A percentile compares a stretch with the other conserved stretches of the same genome.
These are phyloP conservation scores for Drosophila falleni DNA, from an alignment of 2,888 invertebrate genomes.

Conservation along the genomic window DNA sequence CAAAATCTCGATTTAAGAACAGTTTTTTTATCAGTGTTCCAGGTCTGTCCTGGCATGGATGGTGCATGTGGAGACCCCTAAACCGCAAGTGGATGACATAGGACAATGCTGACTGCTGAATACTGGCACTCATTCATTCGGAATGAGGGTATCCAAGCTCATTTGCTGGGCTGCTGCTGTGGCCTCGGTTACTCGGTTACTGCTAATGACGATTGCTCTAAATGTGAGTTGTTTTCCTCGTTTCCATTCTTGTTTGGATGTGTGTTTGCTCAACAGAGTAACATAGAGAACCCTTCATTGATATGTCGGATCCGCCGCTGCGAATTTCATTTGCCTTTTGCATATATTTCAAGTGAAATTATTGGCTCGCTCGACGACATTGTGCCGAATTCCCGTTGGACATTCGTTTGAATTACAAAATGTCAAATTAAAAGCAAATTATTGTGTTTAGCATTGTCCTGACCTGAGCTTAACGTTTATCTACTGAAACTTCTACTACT, in stretches of 20 bases:
- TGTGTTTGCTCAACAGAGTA: background rate
- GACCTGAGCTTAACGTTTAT: slow-evolving; percentile 22
- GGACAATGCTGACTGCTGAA: slow-evolving; percentile 42
- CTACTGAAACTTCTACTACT: slow-evolving; percentile 19
- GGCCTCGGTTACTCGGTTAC: slow-evolving; percentile 68
- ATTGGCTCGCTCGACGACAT: slow-evolving; percentile 42
- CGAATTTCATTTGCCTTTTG: slow-evolving; percentile 65
- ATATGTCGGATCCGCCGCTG: slow-evolving; percentile 58
- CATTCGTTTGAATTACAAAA: slow-evolving; percentile 61
- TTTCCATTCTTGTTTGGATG: slow-evolving; percentile 8
- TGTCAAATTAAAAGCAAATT: slow-evolving; percentile 75
- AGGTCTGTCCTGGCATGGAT: background rate
- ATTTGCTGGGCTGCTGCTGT: slow-evolving; percentile 36
- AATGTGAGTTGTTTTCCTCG: slow-evolving; percentile 45
- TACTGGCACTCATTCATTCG: slow-evolving; percentile 50
- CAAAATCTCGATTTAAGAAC: too few relatives aligned
- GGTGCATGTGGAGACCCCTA: slow-evolving; percentile 7
- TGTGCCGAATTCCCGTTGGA: slow-evolving; percentile 37
- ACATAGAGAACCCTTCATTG: slow-evolving; percentile 65
- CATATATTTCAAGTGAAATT: slow-evolving; percentile 65
- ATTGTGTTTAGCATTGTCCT: slow-evolving; percentile 56
- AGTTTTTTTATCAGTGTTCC: too few relatives aligned
- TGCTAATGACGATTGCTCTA: slow-evolving; percentile 76
- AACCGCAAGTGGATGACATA: slow-evolving; percentile 76
- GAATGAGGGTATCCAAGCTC: slow-evolving; percentile 38